Conservation (phyloP, 2,888 invertebrate species). For the Phasia obesa region DNA sequence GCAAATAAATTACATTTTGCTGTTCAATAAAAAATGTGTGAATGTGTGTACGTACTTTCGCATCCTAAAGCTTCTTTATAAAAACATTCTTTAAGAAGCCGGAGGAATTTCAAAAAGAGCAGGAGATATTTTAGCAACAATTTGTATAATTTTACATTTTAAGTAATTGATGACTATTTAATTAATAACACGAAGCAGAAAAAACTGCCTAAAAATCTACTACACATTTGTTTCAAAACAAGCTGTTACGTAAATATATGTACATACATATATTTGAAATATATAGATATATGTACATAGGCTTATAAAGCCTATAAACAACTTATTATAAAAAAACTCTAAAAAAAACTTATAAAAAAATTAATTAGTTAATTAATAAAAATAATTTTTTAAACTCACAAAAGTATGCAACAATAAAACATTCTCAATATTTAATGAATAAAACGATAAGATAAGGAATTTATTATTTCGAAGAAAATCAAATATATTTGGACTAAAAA, state of each 20-base stretch:
- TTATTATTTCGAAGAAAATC: neutral
- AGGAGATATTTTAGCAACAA: neutral
- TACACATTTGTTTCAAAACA: neutral
- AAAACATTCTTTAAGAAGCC: neutral
- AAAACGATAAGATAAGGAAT: neutral
- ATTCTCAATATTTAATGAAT: neutral
- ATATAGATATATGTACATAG: too few species aligned
- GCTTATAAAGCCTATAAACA: too few species aligned
- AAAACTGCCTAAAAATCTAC: constrained; percentile 5
- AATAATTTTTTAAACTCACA: constrained; percentile 21
- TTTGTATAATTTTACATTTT: constrained; percentile 57
- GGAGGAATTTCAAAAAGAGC: neutral
- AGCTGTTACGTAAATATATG: neutral
- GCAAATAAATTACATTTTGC: constrained; percentile 66
- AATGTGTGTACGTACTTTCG: too few species aligned
- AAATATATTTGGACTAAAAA: neutral
- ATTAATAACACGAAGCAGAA: constrained; percentile 49
- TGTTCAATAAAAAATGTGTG: constrained; percentile 38
- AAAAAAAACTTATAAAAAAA: constrained; percentile 8
- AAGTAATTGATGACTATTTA: constrained; percentile 66
- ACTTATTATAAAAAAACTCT: neutral
- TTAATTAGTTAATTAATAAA: constrained; percentile 46
- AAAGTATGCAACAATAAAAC: neutral
- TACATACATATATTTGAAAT: too few species aligned
- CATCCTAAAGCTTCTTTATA: neutral